Evolutionary conservation across 1,140 invertebrate species (phyloP), one percentile per base, ranked within the genome.

Genomic region (Nasonia vitripennis): DNA sequence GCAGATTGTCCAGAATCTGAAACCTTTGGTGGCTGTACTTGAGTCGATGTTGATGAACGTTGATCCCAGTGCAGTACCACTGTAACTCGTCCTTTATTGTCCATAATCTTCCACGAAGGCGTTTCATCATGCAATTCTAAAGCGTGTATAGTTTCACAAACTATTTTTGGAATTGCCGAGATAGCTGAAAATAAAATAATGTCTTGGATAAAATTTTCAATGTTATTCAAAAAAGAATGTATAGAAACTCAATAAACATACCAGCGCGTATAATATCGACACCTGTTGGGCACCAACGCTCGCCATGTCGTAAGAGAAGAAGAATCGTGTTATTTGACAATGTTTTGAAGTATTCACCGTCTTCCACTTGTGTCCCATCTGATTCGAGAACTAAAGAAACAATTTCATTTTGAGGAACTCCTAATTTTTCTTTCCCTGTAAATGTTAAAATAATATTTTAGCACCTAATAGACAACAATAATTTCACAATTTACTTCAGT

Each of bases 41-140:
- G 90, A 94, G 93, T 86, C 92, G 92, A 84, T 93, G 94, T 88
- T 94, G 95, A 91, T 94, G 93, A 91, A 84, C 96, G 95, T 94
- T 97, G 97, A 94, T 98, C 97, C 97, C 97, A 98, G 93, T 98
- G 97, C 91, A 98, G 94, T 89, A 98, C 97, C 93, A 98, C 97
- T 89, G 98, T 98, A 94, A 98, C 97, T 92, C 97, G 96, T 90
- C 97, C 97, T 94, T 98, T 97, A 95, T 98, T 98, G 95, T 98
- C 97, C 97, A 98, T 98, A 94, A 98, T 98, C 94, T 98, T 98
- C 98, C 98, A 98, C 93, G 97, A 98, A 89, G 97, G 97, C 90
- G 97, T 97, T 93, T 98, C 97, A 97, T 98, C 97, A 94, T 98
- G 97, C 90, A 98, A 94, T 93, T 98, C 97, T 94, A 98, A 94